Conservation (phyloP, 1,140 invertebrate genomes). For the Ceratoteleas bidentatus region DNA sequence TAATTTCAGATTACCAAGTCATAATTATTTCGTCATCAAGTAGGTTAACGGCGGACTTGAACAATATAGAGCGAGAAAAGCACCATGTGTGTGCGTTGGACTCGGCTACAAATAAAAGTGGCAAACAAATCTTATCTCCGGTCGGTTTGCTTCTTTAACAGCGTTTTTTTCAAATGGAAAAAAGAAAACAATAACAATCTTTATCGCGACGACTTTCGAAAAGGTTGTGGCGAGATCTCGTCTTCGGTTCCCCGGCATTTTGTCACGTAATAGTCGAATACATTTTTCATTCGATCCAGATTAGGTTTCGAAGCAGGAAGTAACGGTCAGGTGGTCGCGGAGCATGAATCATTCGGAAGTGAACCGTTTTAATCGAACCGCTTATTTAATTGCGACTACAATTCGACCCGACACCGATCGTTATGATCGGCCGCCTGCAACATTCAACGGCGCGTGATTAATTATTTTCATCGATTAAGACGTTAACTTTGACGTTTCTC, state of each 20-base stretch:
- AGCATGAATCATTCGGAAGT: conserved; percentile 53
- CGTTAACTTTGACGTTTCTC: too few species aligned
- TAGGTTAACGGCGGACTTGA: conserved; percentile 45
- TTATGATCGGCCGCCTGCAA: not conserved
- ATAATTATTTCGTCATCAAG: conserved; percentile 38
- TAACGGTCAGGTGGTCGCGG: conserved; percentile 58
- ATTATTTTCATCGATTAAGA: too few species aligned
- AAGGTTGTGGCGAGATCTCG: not conserved
- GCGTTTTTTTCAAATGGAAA: not conserved
- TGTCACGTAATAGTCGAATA: conserved; percentile 24
- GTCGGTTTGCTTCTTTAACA: conserved; percentile 7
- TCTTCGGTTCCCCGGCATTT: conserved; percentile 16
- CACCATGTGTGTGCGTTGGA: not conserved
- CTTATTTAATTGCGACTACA: conserved; percentile 36
- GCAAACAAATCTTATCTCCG: conserved; percentile 15
- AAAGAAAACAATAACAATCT: not conserved
- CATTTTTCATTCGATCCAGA: conserved; percentile 42
- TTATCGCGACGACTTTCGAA: conserved; percentile 2
- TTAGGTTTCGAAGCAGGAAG: conserved; percentile 48
- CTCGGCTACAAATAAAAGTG: too few species aligned
- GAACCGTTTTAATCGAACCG: conserved; percentile 39
- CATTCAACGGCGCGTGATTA: too few species aligned
- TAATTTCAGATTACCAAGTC: conserved; percentile 37
- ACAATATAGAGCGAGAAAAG: conserved; percentile 34
- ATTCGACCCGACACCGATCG: not conserved